phyloP scores from a whole-genome alignment of 2,888 invertebrate genomes.

The Heteropelma amictum region DNA sequence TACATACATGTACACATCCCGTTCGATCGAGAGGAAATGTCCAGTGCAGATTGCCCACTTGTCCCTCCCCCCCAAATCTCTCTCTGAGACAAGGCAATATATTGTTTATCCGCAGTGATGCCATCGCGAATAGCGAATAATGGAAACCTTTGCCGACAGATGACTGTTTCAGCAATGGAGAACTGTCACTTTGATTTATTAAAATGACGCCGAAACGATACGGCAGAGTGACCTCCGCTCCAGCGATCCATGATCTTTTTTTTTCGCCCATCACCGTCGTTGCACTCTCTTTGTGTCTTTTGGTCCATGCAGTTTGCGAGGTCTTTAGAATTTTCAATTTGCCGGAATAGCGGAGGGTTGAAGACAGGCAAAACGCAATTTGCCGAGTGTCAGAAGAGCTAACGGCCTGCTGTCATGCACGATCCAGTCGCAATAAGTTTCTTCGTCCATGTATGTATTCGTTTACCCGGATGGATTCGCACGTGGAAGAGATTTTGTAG shows the following conservation, averaged over 20 bases:
- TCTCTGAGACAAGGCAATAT: neutral
- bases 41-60: neutral
- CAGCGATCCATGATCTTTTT: neutral
- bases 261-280: neutral
- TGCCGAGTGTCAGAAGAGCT: slow-evolving; percentile 43
- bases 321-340: slow-evolving; percentile 30
- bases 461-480: neutral
- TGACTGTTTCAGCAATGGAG: neutral
- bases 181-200: neutral
- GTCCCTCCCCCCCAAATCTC: neutral
- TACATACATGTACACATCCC: neutral
- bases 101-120: neutral
- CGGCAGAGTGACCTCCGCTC: too few relatives aligned
- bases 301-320: neutral
- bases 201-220: neutral
- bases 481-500: slow-evolving; percentile 20
- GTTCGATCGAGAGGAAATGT: neutral
- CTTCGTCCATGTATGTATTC: neutral
- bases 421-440: slow-evolving; percentile 28
- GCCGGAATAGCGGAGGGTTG: neutral
- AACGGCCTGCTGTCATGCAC: neutral
- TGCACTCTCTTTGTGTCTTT: neutral
- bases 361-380: slow-evolving; percentile 44
- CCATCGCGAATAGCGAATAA: neutral
- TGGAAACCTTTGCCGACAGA: slow-evolving; percentile 6